These are phyloP conservation scores for Phyllopteryx taeniolatus DNA, from an alignment of 2,113 vertebrate genomes.

Conservation along the genomic window DNA sequence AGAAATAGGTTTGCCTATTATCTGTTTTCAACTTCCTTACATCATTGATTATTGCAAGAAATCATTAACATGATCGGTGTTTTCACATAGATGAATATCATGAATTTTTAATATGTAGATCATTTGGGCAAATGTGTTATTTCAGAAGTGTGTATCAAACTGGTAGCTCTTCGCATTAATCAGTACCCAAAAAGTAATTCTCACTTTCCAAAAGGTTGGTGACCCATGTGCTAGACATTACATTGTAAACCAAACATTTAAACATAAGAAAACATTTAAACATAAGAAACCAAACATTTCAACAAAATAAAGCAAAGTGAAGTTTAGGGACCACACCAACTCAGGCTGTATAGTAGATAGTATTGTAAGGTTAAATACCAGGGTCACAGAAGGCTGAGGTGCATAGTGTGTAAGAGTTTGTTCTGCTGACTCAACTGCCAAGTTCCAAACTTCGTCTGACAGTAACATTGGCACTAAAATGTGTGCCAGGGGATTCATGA, in stretches of 20 bases:
- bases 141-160: no score
- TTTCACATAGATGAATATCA: no score
- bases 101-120: no score
- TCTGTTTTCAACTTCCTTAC: no score
- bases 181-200: no score
- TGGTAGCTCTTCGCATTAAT: no score
- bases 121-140: no score
- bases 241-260: background rate
- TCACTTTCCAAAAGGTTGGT: no score
- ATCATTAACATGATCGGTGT: no score
- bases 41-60: no score
- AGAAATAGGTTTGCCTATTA: no score
- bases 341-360: background rate
- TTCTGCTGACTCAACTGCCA: background rate
- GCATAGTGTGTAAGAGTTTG: background rate
- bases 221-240: background rate
- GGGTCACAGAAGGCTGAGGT: background rate
- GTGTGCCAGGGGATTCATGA: background rate
- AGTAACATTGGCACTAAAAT: background rate
- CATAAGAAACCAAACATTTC: no score
- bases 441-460: constrained; percentile 4
- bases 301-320: background rate
- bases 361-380: background rate
- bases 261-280: background rate
- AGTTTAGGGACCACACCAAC: background rate